Evolutionary conservation across 1,140 invertebrate genomes (phyloP), one percentile per base, ranked within the genome.

Genomic region (Diabrotica virgifera): DNA sequence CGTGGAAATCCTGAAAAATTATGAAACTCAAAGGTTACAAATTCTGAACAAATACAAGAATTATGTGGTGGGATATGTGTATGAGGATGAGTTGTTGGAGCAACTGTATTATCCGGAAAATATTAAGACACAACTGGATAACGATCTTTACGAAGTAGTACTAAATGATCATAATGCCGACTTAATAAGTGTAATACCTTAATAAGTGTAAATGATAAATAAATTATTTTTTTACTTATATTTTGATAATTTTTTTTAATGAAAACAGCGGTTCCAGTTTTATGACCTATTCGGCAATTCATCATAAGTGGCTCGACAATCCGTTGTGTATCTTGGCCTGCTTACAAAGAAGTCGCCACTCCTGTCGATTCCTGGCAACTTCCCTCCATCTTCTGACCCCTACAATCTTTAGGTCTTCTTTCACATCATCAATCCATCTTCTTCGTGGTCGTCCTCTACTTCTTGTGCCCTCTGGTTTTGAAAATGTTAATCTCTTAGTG

Each of bases 1-100:
- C 8, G 72, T 75, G 8, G 72, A 76, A 59, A 73, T 75, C 50
- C 60, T 61, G 9, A 12, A 56, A 36, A 64, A 70, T 51, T 64
- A 64, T 12, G 67, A 75, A 52, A 38, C 10, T 35, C 63, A 66
- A 5, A 63, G 73, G 14, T 12, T 61, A 3, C 52, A 60, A 8
- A 53, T 68, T 59, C 67, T 71, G 40, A 54, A 66, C 36, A 69
- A 71, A 53, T 71, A 71, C 46, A 68, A 62, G 13, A 36, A 68
- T 11, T 54, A 69, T 5, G 52, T 73, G 40, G 55, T 58, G 51
- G 63, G 56, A 24, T 71, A 63, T 14, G 52, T 70, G 10, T 65
- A 71, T 46, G 72, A 65, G 11, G 68, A 70, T 40, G 55, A 57
- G 8, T 36, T 57, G 10, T n/a, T 57, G n/a, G 55, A 57, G 8